phyloP scores from a whole-genome alignment of 2,888 invertebrate species.

The Dascillus cervinus region DNA sequence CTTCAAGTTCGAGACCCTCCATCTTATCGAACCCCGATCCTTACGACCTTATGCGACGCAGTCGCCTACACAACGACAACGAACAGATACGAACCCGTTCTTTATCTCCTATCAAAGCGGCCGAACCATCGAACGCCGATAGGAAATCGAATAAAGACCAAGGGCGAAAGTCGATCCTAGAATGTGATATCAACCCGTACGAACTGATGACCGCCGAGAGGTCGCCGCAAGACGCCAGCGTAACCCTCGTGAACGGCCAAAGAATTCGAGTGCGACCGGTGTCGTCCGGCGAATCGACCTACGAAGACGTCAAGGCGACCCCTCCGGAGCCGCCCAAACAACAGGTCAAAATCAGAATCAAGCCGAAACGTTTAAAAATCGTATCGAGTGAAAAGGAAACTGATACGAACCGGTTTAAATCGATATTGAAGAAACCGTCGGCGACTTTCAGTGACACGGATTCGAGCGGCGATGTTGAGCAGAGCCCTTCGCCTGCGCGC shows the following conservation, averaged over 20 bases:
- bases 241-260: constrained; percentile 36
- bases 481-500: constrained; percentile 31
- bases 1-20: constrained; percentile 53
- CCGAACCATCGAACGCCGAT: constrained; percentile 2
- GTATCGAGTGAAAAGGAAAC: constrained; percentile 29
- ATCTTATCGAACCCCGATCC: constrained; percentile 65
- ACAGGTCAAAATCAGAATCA: constrained; percentile 10
- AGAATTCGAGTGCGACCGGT: constrained; percentile 42
- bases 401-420: constrained; percentile 39
- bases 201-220: constrained; percentile 57
- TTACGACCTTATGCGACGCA: constrained; percentile 76
- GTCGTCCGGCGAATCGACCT: constrained; percentile 26
- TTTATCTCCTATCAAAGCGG: constrained; percentile 31
- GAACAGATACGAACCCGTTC: constrained; percentile 42
- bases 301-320: constrained; percentile 31
- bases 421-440: constrained; percentile 49
- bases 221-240: constrained; percentile 24
- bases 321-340: constrained; percentile 16
- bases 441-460: constrained; percentile 37
- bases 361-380: constrained; percentile 4
- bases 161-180: constrained; percentile 65
- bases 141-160: constrained; percentile 24
- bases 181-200: constrained; percentile 80
- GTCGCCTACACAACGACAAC: constrained; percentile 46
- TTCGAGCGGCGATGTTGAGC: constrained; percentile 30